Evolutionary conservation across 2,797 vertebrate genomes (phyloP).

Genomic region (Leontopithecus rosalia): DNA sequence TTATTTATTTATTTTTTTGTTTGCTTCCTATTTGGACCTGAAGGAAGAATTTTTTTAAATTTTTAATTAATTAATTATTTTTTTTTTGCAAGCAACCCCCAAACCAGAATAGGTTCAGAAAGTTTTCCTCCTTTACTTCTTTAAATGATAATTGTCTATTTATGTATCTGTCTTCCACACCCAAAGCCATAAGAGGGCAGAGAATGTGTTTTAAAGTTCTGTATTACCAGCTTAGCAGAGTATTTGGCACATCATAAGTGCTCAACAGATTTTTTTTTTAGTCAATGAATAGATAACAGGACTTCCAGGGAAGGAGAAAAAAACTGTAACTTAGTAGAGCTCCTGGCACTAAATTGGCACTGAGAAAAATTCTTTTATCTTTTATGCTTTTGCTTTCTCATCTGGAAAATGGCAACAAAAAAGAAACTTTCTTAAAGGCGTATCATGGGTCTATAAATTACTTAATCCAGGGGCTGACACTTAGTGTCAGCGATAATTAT

Average conservation of each 20-base stretch:
- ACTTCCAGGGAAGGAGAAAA: background rate
- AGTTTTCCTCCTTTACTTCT: background rate
- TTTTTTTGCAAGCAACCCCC: background rate
- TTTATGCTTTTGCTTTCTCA: background rate
- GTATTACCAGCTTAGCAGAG: background rate
- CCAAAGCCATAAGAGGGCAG: background rate
- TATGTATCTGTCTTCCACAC: background rate
- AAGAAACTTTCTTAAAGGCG: background rate
- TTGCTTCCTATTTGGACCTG: too few relatives aligned
- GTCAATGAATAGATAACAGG: constrained; percentile 16
- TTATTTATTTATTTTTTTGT: background rate
- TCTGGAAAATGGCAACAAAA: background rate
- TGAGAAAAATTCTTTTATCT: background rate
- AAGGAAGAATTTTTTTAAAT: background rate
- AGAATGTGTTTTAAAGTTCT: background rate
- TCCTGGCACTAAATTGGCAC: background rate
- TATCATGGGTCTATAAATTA: background rate
- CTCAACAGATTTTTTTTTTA: background rate
- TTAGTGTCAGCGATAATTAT: background rate
- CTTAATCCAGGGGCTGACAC: background rate
- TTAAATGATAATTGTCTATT: background rate
- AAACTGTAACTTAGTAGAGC: background rate
- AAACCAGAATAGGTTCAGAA: too few relatives aligned
- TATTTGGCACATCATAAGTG: background rate
- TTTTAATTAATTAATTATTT: too few relatives aligned